phyloP scores from a whole-genome alignment of 2,888 invertebrate species.

The Allygus modestus region DNA sequence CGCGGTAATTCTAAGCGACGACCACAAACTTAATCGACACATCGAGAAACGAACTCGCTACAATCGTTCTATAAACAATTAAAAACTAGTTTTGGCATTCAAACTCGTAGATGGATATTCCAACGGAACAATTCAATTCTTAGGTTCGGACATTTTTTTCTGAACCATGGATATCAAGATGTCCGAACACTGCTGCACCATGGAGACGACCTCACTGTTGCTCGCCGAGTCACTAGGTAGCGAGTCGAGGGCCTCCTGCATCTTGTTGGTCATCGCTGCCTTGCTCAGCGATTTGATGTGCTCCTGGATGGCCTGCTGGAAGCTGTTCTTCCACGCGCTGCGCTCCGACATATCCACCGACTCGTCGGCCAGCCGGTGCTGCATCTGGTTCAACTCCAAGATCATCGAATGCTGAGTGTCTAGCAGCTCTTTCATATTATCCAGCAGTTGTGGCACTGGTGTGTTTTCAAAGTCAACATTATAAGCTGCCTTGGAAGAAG shows the following conservation, averaged over 20 bases:
- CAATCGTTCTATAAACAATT: conserved; percentile 46
- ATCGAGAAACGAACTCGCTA: conserved; percentile 3
- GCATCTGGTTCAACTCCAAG: conserved; percentile 76
- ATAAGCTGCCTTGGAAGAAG: conserved; percentile 75
- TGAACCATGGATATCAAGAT: conserved; percentile 80
- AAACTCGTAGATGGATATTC: conserved; percentile 32
- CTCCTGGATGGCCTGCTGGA: conserved; percentile 73
- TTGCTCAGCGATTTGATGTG: conserved; percentile 70
- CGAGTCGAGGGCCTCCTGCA: conserved; percentile 71
- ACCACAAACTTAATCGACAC: too few relatives aligned
- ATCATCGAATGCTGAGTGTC: conserved; percentile 14
- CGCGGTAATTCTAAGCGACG: too few relatives aligned
- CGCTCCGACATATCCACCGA: conserved; percentile 73
- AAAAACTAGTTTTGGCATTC: conserved; percentile 57
- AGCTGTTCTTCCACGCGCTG: conserved; percentile 68
- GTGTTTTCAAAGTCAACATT: conserved; percentile 76
- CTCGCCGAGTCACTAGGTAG: conserved; percentile 45
- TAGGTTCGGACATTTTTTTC: conserved; percentile 76
- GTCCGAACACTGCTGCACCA: conserved; percentile 82
- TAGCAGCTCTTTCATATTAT: conserved; percentile 74
- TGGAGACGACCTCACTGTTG: conserved; percentile 76
- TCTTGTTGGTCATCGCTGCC: conserved; percentile 72
- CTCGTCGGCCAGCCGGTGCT: conserved; percentile 80
- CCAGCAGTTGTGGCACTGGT: conserved; percentile 75
- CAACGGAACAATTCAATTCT: conserved; percentile 60